Evolutionary conservation across 92 coral and sea anemone species (phyloP).

Genomic region (Galaxea fascicularis): DNA sequence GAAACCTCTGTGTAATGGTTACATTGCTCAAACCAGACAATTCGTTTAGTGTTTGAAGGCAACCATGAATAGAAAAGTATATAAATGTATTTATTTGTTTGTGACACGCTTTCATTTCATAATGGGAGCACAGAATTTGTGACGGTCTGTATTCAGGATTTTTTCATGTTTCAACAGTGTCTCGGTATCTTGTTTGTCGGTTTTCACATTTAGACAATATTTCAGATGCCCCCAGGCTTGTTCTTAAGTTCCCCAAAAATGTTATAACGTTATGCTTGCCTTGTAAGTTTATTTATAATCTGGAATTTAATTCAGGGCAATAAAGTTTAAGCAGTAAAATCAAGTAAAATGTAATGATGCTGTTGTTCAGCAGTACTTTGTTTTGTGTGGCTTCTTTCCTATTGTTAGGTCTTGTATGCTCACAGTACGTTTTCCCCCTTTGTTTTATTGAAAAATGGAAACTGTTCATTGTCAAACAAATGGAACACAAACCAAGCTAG

Average conservation of each 20-base stretch:
- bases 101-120: not conserved
- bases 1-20: conserved; percentile 22
- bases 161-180: conserved; percentile 7
- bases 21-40: not conserved
- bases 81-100: conserved; percentile 24
- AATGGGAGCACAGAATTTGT: conserved; percentile 7
- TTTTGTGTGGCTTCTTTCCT: not conserved
- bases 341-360: not conserved
- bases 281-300: conserved; percentile 50
- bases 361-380: not conserved
- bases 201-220: conserved; percentile 12
- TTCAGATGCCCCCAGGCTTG: not conserved
- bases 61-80: not conserved
- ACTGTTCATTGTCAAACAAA: too few species aligned
- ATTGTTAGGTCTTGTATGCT: not conserved
- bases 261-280: conserved; percentile 26
- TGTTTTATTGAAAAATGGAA: too few species aligned
- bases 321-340: conserved; percentile 37
- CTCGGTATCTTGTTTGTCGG: not conserved
- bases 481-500: too few species aligned
- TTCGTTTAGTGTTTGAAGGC: not conserved
- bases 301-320: conserved; percentile 55
- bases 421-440: too few species aligned
- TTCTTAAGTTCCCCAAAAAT: conserved; percentile 14
- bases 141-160: not conserved